phyloP scores from a whole-genome alignment of 2,113 vertebrate species.

The Ictalurus punctatus region DNA sequence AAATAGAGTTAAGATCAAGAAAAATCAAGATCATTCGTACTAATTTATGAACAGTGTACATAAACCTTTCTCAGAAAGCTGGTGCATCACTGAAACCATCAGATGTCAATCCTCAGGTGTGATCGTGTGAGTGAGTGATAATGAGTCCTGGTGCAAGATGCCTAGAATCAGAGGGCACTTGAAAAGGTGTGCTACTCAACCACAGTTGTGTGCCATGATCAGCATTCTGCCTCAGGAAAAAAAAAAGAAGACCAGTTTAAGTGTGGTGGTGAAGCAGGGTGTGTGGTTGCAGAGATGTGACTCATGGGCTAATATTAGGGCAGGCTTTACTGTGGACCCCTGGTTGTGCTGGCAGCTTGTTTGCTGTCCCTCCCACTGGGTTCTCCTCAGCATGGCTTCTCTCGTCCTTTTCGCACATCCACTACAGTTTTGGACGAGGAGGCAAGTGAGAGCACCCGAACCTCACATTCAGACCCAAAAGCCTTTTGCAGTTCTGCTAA shows the following conservation, averaged over 20 bases:
- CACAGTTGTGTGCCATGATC: background rate
- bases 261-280: background rate
- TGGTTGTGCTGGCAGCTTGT: conserved; percentile 42
- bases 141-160: conserved; percentile 34
- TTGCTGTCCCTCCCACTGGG: conserved; percentile 43
- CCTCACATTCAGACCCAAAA: background rate
- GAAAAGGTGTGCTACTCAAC: conserved; percentile 3
- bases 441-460: background rate
- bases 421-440: conserved; percentile 32
- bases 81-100: background rate
- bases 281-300: conserved; percentile 21
- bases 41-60: conserved; percentile 13
- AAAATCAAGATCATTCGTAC: conserved; percentile 1
- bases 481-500: conserved; percentile 26
- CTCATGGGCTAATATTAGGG: conserved; percentile 47
- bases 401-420: conserved; percentile 45
- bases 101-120: conserved; percentile 17
- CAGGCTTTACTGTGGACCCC: conserved; percentile 22
- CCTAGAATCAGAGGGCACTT: conserved; percentile 6
- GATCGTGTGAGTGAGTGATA: conserved; percentile 30
- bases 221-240: background rate
- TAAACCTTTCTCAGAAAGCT: background rate
- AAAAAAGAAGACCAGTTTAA: conserved; percentile 2
- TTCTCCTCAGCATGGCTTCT: conserved; percentile 33
- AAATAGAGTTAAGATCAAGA: conserved; percentile 15